Percentiles rank a stretch among this genome's conserved stretches.
Conservation (phyloP, 2,797 vertebrate species). For the Nannoperca australis region DNA sequence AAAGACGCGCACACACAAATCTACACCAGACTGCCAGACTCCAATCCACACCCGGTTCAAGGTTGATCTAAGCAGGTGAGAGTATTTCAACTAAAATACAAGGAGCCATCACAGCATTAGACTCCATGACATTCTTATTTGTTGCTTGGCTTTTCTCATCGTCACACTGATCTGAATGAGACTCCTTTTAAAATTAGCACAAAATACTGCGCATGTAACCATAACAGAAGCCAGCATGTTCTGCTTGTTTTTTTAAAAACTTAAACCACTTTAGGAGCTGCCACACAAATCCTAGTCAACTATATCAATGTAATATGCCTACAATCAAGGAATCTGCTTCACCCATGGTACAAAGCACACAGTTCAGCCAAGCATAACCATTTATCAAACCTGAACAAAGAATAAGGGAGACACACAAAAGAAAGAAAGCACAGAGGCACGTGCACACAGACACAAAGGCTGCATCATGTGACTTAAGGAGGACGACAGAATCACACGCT, state of each 20-base stretch:
- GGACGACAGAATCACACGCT: constrained; percentile 20
- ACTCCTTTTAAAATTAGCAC: constrained; percentile 18
- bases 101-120: background rate
- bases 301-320: background rate
- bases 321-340: background rate
- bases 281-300: background rate
- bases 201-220: constrained; percentile 7
- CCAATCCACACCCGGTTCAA: background rate
- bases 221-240: constrained; percentile 9
- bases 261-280: background rate
- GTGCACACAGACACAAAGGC: constrained; percentile 30
- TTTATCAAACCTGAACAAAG: constrained; percentile 49
- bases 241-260: too few species aligned
- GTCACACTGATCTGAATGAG: constrained; percentile 9
- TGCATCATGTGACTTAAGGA: constrained; percentile 29
- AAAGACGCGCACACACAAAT: constrained; percentile 1
- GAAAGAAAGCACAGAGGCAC: constrained; percentile 4
- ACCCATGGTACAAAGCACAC: too few species aligned
- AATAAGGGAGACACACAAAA: constrained; percentile 24
- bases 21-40: background rate
- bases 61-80: constrained; percentile 10
- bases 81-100: constrained; percentile 15
- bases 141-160: background rate
- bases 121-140: background rate
- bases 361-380: constrained; percentile 1